Base-by-base conservation (phyloP, 2,797 vertebrate genomes). In the Dromococcyx pavoninus region DNA sequence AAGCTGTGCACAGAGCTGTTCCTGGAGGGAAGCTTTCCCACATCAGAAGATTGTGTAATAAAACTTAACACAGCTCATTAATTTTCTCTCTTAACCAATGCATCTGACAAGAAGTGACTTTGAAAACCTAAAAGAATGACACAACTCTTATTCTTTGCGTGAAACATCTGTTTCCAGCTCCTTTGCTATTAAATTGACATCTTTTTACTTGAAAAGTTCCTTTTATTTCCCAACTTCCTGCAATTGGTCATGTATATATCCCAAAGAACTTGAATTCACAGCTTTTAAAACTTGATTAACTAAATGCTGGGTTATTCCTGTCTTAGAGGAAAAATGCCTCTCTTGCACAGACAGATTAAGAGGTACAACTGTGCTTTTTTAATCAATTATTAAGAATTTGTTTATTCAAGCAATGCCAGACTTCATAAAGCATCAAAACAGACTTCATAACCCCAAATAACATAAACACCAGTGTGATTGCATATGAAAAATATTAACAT, bases 41-140 rank as follows among this genome's bases (percentile, higher is more conserved):
- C 97, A 98, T 98, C 97, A 98, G 98, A 98, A 88, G 95, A 91
- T 94, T 95, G 93, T 97, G 96, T 96, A 93, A 97, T 98, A 98
- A 98, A 98, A 97, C 93, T 97, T 98, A 98, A 97, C 98, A 98
- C 98, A 98, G 98, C 97, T 98, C 98, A 98, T 98, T 98, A 97
- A 98, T 98, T 98, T 97, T 97, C 96, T 97, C 97, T 98, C 97
- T 98, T 97, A 98, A 97, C 97, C 97, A 97, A 96, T 97, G 97
- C 97, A 98, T 97, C 97, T 98, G 98, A 98, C 98, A 98, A 98
- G 97, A 97, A 98, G 97, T 97, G 97, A 97, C 97, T 98, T 97
- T 97, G 98, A 98, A 98, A 98, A 98, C 96, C 92, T 71, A 94
- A 97, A 97, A 97, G 94, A 97, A 97, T 88, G 97, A 97, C 97